These are phyloP conservation scores for Xerus rutilus DNA, from an alignment of 2,797 vertebrate genomes.

Conservation along the genomic window DNA sequence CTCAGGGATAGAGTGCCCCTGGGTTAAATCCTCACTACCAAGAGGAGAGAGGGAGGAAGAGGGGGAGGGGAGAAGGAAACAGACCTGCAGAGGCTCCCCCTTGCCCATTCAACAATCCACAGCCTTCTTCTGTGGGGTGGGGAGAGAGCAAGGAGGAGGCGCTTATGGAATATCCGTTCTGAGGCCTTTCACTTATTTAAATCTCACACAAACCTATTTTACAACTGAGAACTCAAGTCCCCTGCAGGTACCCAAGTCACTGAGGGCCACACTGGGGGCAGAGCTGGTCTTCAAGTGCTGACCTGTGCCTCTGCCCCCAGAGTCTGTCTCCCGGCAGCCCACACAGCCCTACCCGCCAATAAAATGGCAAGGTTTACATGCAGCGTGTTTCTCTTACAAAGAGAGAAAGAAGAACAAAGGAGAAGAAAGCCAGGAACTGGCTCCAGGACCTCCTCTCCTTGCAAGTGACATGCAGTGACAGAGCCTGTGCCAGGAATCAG, in stretches of 20 bases:
- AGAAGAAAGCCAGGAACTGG: not conserved
- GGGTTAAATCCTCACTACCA: too few relatives aligned
- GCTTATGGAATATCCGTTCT: not conserved
- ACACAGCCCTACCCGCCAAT: too few relatives aligned
- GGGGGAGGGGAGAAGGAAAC: too few relatives aligned
- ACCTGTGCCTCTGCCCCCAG: too few relatives aligned
- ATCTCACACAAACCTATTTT: not conserved
- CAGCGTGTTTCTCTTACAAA: not conserved
- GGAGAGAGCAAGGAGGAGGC: not conserved
- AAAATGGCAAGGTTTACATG: not conserved
- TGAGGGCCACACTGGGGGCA: not conserved
- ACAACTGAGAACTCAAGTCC: not conserved
- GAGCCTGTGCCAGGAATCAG: too few relatives aligned
- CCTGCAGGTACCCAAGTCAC: rapidly evolving
- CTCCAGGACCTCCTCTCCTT: not conserved
- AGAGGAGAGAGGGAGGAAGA: too few relatives aligned
- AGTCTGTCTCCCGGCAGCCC: not conserved
- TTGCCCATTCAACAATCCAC: too few relatives aligned
- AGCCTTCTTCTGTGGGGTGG: not conserved
- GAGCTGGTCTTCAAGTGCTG: not conserved
- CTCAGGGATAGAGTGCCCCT: too few relatives aligned
- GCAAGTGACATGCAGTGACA: too few relatives aligned
- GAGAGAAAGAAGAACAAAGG: not conserved
- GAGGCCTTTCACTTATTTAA: not conserved
- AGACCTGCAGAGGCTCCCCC: too few relatives aligned